phyloP scores from a whole-genome alignment of 2,797 vertebrate genomes.

The Lateolabrax maculatus region DNA sequence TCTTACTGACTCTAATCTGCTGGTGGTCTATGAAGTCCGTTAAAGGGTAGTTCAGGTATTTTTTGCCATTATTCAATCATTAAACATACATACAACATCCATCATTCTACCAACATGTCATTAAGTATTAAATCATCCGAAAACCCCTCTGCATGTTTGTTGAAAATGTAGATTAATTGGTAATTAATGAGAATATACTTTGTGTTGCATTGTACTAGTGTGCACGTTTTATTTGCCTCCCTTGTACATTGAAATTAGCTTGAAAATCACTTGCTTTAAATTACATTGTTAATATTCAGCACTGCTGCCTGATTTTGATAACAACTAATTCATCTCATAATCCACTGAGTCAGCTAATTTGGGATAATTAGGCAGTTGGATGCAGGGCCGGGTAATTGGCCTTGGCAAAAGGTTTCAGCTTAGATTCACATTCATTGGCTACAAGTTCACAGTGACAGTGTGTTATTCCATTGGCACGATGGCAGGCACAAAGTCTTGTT shows the following conservation, averaged over 20 bases:
- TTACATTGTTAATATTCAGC: constrained; percentile 56
- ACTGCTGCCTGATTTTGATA: constrained; percentile 65
- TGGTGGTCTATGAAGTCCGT: background rate
- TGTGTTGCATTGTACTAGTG: background rate
- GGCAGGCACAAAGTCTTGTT: constrained; percentile 28
- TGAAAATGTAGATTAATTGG: background rate
- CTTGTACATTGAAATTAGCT: constrained; percentile 39
- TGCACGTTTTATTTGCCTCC: constrained; percentile 21
- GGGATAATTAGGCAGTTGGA: constrained; percentile 63
- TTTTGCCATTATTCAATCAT: background rate
- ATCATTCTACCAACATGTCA: background rate
- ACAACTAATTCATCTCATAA: constrained; percentile 68
- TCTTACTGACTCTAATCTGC: too few relatives aligned
- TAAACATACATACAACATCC: background rate
- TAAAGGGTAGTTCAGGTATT: background rate
- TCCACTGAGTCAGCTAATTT: constrained; percentile 72
- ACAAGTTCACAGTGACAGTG: constrained; percentile 47
- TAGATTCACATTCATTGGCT: constrained; percentile 53
- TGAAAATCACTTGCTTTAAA: constrained; percentile 53
- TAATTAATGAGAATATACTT: background rate
- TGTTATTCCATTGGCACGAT: constrained; percentile 23
- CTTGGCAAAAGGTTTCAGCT: constrained; percentile 59
- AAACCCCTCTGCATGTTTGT: background rate
- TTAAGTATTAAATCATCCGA: background rate
- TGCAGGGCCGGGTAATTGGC: constrained; percentile 61